A percentile compares a stretch with the other conserved stretches of the same genome.
Evolutionary conservation across 2,797 vertebrate genomes (phyloP).

Genomic region (Hafferia zeledoni): DNA sequence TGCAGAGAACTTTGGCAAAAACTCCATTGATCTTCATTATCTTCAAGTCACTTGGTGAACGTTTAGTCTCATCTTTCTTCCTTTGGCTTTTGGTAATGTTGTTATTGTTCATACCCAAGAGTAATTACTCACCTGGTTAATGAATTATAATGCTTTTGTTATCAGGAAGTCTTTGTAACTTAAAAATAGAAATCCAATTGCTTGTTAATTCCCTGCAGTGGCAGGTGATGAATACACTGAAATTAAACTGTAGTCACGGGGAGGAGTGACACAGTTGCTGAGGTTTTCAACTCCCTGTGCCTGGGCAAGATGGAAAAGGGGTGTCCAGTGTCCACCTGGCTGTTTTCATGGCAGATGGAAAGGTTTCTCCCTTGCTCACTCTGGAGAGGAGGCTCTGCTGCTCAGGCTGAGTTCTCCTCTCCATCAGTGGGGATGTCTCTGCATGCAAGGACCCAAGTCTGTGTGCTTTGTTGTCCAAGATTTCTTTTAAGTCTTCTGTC

Average conservation of each 20-base stretch:
- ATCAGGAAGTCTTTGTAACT: background rate
- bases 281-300: background rate
- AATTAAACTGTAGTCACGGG: background rate
- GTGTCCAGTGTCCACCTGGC: background rate
- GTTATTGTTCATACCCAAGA: background rate
- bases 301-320: background rate
- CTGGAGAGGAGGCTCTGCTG: background rate
- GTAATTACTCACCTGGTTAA: background rate
- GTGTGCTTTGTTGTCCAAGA: background rate
- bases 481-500: background rate
- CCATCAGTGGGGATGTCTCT: background rate
- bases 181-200: background rate
- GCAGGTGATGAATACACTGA: background rate
- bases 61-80: background rate
- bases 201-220: background rate
- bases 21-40: rapidly evolving
- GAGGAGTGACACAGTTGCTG: background rate
- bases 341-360: background rate
- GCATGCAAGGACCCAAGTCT: background rate
- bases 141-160: background rate
- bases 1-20: background rate
- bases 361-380: too few species aligned
- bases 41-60: rapidly evolving
- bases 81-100: background rate
- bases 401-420: background rate